These are phyloP conservation scores for Riparia riparia DNA, from an alignment of 2,113 vertebrate genomes.

Conservation along the genomic window DNA sequence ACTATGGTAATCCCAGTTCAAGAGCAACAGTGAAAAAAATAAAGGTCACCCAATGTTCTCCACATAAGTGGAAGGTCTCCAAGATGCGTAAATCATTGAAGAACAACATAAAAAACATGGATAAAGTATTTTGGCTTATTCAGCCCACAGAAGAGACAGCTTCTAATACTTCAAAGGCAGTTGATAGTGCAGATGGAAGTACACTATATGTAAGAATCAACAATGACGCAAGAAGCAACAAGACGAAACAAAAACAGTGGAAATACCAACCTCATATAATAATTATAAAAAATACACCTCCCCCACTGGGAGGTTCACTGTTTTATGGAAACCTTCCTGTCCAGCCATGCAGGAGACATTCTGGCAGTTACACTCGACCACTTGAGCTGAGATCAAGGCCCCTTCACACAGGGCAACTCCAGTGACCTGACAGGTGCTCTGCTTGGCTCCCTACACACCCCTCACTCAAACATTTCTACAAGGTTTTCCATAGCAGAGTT, in stretches of 20 bases:
- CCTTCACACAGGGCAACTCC: fast-evolving
- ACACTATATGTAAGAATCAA: background rate
- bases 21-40: background rate
- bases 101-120: background rate
- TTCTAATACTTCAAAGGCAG: background rate
- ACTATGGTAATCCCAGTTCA: background rate
- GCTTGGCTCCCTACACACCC: background rate
- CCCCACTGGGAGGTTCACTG: background rate
- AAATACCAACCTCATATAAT: background rate
- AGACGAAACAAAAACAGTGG: background rate
- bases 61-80: background rate
- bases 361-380: background rate
- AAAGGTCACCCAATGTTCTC: background rate
- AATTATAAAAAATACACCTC: background rate
- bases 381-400: background rate
- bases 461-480: background rate
- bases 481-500: background rate
- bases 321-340: background rate
- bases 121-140: background rate
- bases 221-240: background rate
- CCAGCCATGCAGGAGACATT: background rate
- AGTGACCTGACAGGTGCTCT: fast-evolving
- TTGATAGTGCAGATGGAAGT: background rate
- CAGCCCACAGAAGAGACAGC: background rate
- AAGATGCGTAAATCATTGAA: background rate